These are phyloP conservation scores for Hyles euphorbiae DNA, from an alignment of 1,140 invertebrate species.

Conservation along the genomic window DNA sequence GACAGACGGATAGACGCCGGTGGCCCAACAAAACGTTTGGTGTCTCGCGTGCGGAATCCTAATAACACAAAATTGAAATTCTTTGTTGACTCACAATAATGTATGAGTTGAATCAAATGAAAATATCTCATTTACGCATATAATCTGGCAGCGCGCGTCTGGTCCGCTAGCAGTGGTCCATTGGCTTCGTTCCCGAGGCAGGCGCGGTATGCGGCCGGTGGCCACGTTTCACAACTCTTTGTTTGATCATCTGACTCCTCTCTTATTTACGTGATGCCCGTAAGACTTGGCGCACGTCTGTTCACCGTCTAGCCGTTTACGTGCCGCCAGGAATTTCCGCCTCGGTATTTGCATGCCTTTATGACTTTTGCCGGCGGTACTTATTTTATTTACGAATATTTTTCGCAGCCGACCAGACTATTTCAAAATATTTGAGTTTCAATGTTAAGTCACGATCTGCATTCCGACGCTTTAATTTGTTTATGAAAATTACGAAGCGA, in stretches of 20 bases:
- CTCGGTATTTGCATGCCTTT: conserved; percentile 52
- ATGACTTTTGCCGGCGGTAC: conserved; percentile 45
- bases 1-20: too few species aligned
- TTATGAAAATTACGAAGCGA: background rate
- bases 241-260: conserved; percentile 47
- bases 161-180: conserved; percentile 31
- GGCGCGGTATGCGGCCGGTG: conserved; percentile 41
- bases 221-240: conserved; percentile 55
- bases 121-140: conserved; percentile 31
- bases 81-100: too few species aligned
- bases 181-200: conserved; percentile 54
- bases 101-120: conserved; percentile 20
- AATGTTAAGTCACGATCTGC: conserved; percentile 4
- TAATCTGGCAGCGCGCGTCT: conserved; percentile 11
- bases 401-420: conserved; percentile 44
- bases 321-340: conserved; percentile 54
- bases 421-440: conserved; percentile 23
- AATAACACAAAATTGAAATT: too few species aligned
- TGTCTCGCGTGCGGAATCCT: too few species aligned
- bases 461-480: conserved; percentile 3
- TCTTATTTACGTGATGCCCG: conserved; percentile 46
- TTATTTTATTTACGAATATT: conserved; percentile 53
- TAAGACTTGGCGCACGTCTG: conserved; percentile 48
- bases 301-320: conserved; percentile 64
- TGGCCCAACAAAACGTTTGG: conserved; percentile 4